A percentile compares a stretch with the other conserved stretches of the same genome.
phyloP scores from a whole-genome alignment of 2,888 invertebrate genomes.

The Dryadula phaetusa region DNA sequence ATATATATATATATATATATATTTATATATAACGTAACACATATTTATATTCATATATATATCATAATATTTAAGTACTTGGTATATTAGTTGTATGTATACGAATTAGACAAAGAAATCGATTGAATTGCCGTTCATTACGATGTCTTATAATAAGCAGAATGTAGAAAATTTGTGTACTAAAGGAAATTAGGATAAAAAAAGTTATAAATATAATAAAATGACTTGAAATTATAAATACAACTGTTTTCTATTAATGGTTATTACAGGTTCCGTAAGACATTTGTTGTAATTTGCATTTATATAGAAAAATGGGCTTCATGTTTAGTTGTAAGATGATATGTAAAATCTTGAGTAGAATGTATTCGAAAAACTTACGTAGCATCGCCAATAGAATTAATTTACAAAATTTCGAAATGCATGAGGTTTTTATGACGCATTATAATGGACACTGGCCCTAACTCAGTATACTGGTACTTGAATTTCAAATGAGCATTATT shows the following conservation, averaged over 20 bases:
- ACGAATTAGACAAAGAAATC: neutral
- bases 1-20: too few relatives aligned
- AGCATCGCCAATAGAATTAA: neutral
- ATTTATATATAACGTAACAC: too few relatives aligned
- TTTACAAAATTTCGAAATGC: constrained; percentile 12
- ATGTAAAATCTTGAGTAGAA: neutral
- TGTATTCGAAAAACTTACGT: neutral
- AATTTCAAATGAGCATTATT: constrained; percentile 36
- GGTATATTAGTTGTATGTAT: too few relatives aligned
- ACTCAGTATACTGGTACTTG: constrained; percentile 28
- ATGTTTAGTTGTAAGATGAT: too few relatives aligned
- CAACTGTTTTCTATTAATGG: too few relatives aligned
- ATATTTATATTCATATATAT: too few relatives aligned
- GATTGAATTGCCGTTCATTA: neutral
- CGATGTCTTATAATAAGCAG: neutral
- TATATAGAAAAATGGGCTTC: neutral
- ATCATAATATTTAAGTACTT: too few relatives aligned
- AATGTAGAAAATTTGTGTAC: neutral
- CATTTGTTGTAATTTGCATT: too few relatives aligned
- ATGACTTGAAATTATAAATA: too few relatives aligned
- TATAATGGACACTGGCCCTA: constrained; percentile 22
- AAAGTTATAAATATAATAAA: neutral
- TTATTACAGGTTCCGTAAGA: too few relatives aligned
- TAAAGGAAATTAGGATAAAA: too few relatives aligned
- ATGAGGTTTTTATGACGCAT: constrained; percentile 19